Evolutionary conservation across 1,140 invertebrate species (phyloP), one percentile per base, ranked within the genome.

Genomic region (Parapsyche elsis): DNA sequence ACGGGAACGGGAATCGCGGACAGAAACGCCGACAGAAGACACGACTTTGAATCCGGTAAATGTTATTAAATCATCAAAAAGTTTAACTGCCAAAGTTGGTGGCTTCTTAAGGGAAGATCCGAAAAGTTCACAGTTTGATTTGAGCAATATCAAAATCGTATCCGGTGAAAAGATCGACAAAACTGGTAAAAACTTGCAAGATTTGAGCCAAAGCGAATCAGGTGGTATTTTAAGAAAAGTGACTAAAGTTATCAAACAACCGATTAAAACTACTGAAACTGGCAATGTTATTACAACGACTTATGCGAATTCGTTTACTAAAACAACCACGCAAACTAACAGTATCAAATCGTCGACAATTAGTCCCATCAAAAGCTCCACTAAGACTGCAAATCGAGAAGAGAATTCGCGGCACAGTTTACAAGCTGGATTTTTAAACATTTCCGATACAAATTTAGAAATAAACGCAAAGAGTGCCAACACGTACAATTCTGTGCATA

Each of bases 341-440:
- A 9, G 16, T n/a, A 24, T 67, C 23, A 5, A 67, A 26, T 12
- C 23, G 12, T 61, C 59, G 21, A 67, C 21, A 12, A 26, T n/a
- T 9, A 67, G 23, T 67, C 64, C 64, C 2, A 26, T 67, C 24
- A 67, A n/a, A 26, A 67, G 23, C 0, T 67, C 19, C 26, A 26
- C 64, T 9, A 23, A 67, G 24, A 67, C 7, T 12, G 64, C 30
- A 38, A 38, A 38, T 38, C 30, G 30, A 61, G 57, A 26, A 73
- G 61, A 73, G 71, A 38, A 73, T 46, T 53, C 14, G 30, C 45
- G 71, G 19, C n/a, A 21, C 16, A 53, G 19, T 45, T 21, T 45
- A 19, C 23, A 67, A 7, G 64, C 64, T 30, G 64, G 64, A 26
- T 67, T 67, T 26, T 67, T 67, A n/a, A 67, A 67, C 14, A 67